Base-by-base conservation (phyloP, 2,888 invertebrate genomes). In the Laspeyria flexula region DNA sequence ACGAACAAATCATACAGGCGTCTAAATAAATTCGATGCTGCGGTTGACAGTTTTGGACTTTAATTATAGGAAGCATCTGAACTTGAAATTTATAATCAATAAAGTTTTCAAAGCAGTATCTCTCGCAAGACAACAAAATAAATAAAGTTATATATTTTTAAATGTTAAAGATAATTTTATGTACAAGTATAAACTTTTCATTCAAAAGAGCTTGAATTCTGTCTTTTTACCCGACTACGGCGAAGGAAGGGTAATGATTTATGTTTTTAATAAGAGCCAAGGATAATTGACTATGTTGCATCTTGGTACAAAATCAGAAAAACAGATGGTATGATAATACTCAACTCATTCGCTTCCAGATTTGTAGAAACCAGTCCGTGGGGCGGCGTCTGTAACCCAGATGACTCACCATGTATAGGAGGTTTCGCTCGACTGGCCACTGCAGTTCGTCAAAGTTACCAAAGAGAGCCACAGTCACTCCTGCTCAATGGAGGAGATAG, bases 401-500 rank as follows among this genome's bases (percentile, higher is more conserved):
- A 68, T 0, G 78, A 75, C 5, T 81, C 75, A 0, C 83, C 91
- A 6, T 96, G 96, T 67, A 94, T 96, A 1, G 96, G 96, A 0
- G 96, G 96, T 0, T 94, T 96, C 54, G 94, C 96, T 0, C 90
- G 96, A 1, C 88, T 96, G 0, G 93, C 94, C 1, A 91, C 94
- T 0, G 91, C 93, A 2, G 91, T 95, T 1, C 87, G 92, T 6
- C 65, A 88, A n/a, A 71, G 83, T 0, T 39, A 83, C 1, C 47
- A 6, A 0, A 80, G 83, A 13, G 83, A 97, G 7, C 97, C 97
- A 0, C 55, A 94, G 15, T 91, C 94, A 0, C 71, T 96, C 15
- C 92, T 95, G 4, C 81, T 96, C 7, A 95, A 95, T 52, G 95
- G 92, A 0, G 96, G 96, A 0, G 95, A 95, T 73, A 93, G 94